Conservation (phyloP, 2,888 invertebrate genomes). For the Invenusta paracnida region DNA sequence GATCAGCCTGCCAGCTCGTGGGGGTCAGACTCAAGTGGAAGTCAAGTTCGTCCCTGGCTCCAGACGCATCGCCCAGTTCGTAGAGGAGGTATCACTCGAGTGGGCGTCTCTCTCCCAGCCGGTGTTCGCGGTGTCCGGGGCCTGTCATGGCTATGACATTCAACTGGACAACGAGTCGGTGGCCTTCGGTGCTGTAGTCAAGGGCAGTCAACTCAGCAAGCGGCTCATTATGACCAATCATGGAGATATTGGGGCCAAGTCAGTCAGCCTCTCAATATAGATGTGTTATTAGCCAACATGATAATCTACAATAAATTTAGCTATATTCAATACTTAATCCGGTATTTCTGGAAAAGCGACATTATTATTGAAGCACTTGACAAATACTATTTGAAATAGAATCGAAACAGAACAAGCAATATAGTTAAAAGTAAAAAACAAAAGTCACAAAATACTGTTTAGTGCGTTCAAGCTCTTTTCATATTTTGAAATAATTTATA, state of each 20-base stretch:
- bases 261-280: too few relatives aligned
- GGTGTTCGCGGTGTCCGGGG: conserved; percentile 64
- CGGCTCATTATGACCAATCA: conserved; percentile 64
- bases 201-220: conserved; percentile 60
- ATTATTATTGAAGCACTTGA: too few relatives aligned
- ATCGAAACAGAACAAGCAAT: too few relatives aligned
- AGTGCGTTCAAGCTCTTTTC: too few relatives aligned
- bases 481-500: too few relatives aligned
- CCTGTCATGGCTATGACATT: conserved; percentile 64
- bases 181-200: conserved; percentile 64
- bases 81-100: conserved; percentile 59
- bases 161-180: conserved; percentile 62
- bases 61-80: conserved; percentile 55
- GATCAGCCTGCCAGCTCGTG: background rate
- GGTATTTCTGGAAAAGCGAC: too few relatives aligned
- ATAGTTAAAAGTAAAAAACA: too few relatives aligned
- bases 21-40: conserved; percentile 55
- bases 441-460: too few relatives aligned
- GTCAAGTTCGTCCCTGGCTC: conserved; percentile 55
- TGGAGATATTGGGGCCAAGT: conserved; percentile 65
- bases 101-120: conserved; percentile 64
- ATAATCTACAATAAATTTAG: too few relatives aligned
- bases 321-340: too few relatives aligned
- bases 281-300: too few relatives aligned
- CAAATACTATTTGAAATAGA: too few relatives aligned